Evolutionary conservation across 2,888 invertebrate species (phyloP).

Genomic region (Hirtodrosophila trivittata): DNA sequence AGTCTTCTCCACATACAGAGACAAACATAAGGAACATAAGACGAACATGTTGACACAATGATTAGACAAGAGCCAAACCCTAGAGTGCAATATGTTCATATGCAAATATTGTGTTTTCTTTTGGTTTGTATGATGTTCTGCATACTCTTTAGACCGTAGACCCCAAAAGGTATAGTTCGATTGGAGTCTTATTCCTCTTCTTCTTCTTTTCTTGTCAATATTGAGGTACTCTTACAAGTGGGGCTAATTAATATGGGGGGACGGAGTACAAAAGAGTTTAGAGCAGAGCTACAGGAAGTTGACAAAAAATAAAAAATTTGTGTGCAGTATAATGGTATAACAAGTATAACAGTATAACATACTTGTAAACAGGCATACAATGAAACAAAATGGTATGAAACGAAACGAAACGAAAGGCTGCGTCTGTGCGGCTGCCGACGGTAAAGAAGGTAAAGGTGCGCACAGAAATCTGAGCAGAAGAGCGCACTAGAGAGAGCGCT

Average conservation of each 20-base stretch:
- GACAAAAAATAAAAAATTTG: conserved; percentile 32
- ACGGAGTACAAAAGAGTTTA: conserved; percentile 6
- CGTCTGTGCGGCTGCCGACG: conserved; percentile 35
- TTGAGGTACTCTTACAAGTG: conserved; percentile 44
- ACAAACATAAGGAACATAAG: conserved; percentile 20
- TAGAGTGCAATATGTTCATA: conserved; percentile 37
- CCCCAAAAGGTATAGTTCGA: conserved; percentile 1
- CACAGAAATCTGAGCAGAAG: conserved; percentile 36
- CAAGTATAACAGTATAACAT: conserved; percentile 48
- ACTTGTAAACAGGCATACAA: conserved; percentile 5
- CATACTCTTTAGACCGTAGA: conserved; percentile 25
- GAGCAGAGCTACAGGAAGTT: conserved; percentile 50
- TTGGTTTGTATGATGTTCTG: conserved; percentile 29
- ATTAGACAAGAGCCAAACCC: conserved; percentile 68
- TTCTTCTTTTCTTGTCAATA: conserved; percentile 19
- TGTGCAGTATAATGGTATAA: conserved; percentile 5
- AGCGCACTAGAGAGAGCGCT: conserved; percentile 14
- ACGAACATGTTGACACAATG: conserved; percentile 61
- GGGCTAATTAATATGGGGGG: conserved; percentile 54
- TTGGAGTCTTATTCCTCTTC: neutral
- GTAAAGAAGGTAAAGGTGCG: conserved; percentile 37
- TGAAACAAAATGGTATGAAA: conserved; percentile 46
- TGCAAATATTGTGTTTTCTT: conserved; percentile 60
- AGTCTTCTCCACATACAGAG: neutral
- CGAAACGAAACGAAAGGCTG: conserved; percentile 55